Evolutionary conservation across 2,113 vertebrate species (phyloP).

Genomic region (Pluvianellus socialis): DNA sequence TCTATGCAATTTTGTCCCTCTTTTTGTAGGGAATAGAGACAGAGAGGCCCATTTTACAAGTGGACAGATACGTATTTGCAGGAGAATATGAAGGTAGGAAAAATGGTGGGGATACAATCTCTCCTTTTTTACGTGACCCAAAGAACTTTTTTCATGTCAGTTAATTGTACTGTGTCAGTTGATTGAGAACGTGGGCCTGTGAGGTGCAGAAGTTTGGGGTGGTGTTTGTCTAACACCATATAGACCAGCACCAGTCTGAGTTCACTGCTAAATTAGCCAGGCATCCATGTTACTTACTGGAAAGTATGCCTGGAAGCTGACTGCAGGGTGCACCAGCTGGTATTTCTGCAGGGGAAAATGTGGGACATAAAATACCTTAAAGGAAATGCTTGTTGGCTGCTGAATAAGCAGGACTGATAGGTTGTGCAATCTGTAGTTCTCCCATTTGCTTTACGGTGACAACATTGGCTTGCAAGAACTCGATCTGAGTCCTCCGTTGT

Average conservation of each 20-base stretch:
- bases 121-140: neutral
- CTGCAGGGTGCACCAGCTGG: neutral
- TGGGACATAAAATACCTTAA: neutral
- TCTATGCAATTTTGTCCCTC: neutral
- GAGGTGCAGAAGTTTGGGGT: neutral
- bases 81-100: conserved; percentile 93
- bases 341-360: neutral
- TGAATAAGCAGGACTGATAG: neutral
- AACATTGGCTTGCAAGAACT: neutral
- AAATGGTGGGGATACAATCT: neutral
- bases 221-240: neutral
- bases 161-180: neutral
- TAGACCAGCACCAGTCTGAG: neutral
- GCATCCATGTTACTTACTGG: neutral
- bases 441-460: neutral
- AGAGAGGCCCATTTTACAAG: conserved; percentile 91
- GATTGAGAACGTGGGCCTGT: neutral
- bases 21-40: conserved; percentile 87
- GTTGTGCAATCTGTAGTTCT: neutral
- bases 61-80: conserved; percentile 92
- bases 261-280: neutral
- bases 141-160: neutral
- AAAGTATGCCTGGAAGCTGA: neutral
- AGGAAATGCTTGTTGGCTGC: neutral
- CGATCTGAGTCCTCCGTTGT: neutral